phyloP scores from a whole-genome alignment of 2,888 invertebrate species.

The Polydrusus pterygomalis region DNA sequence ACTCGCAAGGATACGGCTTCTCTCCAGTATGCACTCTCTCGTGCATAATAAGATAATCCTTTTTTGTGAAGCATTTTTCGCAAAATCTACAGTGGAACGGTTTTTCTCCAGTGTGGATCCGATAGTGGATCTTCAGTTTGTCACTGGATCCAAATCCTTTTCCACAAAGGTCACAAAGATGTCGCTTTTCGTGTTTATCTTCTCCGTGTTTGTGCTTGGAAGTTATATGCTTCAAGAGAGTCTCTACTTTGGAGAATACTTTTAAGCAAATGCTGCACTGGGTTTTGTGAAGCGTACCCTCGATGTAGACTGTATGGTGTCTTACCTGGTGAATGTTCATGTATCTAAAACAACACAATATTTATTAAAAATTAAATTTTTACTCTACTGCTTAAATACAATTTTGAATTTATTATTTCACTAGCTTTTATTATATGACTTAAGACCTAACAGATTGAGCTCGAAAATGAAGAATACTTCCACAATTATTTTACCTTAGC shows the following conservation, averaged over 20 bases:
- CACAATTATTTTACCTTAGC: no score
- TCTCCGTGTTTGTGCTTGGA: conserved; percentile 63
- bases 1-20: conserved; percentile 67
- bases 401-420: no score
- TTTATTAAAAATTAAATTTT: background rate
- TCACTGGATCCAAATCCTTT: conserved; percentile 67
- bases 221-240: conserved; percentile 72
- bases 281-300: conserved; percentile 71
- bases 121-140: conserved; percentile 65
- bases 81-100: conserved; percentile 65
- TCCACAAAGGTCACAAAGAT: conserved; percentile 68
- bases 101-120: conserved; percentile 72
- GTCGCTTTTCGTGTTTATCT: conserved; percentile 62
- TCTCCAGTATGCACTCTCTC: conserved; percentile 69
- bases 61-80: conserved; percentile 66
- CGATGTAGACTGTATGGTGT: conserved; percentile 68
- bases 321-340: conserved; percentile 65
- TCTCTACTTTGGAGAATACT: conserved; percentile 65
- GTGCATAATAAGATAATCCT: conserved; percentile 67
- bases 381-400: no score
- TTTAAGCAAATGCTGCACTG: conserved; percentile 67
- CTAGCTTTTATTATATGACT: background rate
- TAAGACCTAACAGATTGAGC: no score
- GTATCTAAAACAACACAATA: conserved; percentile 54
- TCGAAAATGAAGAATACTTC: no score